Conservation (phyloP, 1,140 invertebrate species). For the Luehdorfia chinensis region DNA sequence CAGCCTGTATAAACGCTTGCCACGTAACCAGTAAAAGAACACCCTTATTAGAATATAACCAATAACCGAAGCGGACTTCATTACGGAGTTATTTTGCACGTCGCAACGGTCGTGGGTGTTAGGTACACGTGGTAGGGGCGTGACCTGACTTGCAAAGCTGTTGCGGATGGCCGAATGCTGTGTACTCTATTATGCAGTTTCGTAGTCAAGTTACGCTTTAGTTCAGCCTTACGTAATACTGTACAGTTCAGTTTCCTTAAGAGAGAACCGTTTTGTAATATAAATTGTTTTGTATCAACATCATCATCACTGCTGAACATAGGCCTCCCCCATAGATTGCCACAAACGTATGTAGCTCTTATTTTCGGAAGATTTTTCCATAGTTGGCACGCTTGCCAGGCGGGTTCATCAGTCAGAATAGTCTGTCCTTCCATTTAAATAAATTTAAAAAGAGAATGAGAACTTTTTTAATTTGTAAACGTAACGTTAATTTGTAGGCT, state of each 20-base stretch:
- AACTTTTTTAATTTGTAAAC: too few relatives aligned
- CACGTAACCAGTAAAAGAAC: slow-evolving; percentile 10
- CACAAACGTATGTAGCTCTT: too few relatives aligned
- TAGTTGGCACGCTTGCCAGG: too few relatives aligned
- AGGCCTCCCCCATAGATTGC: too few relatives aligned
- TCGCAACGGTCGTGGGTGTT: background rate
- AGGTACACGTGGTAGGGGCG: slow-evolving; percentile 2
- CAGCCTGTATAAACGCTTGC: slow-evolving; percentile 1
- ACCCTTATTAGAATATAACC: background rate
- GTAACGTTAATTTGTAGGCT: too few relatives aligned
- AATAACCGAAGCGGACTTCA: background rate
- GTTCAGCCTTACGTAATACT: background rate
- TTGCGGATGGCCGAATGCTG: too few relatives aligned
- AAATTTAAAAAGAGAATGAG: too few relatives aligned
- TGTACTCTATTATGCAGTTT: background rate
- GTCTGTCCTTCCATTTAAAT: too few relatives aligned
- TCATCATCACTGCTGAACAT: background rate
- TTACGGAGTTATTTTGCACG: slow-evolving; percentile 4
- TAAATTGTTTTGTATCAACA: background rate
- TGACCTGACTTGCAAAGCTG: background rate
- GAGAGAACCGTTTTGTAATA: background rate
- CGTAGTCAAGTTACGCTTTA: background rate
- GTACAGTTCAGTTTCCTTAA: background rate
- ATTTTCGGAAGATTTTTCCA: too few relatives aligned
- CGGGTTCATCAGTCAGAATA: too few relatives aligned